These are phyloP conservation scores for Pseudanteris insignis DNA, from an alignment of 2,888 invertebrate species.

Conservation along the genomic window DNA sequence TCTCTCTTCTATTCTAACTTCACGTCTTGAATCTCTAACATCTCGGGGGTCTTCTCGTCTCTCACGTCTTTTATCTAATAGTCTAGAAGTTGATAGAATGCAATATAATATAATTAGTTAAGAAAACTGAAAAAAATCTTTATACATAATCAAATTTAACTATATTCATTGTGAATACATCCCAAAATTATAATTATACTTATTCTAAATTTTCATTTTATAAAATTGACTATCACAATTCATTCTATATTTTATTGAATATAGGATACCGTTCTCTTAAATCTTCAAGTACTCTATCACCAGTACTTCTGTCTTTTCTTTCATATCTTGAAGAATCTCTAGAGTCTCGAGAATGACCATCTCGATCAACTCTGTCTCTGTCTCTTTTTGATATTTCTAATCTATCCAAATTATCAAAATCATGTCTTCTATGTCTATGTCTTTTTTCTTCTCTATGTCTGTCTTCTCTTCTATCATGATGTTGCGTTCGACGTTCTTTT, in stretches of 20 bases:
- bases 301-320: slow-evolving; percentile 67
- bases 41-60: slow-evolving; percentile 61
- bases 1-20: slow-evolving; percentile 57
- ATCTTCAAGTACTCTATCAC: slow-evolving; percentile 77
- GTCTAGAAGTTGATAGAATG: slow-evolving; percentile 47
- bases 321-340: slow-evolving; percentile 67
- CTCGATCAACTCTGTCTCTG: slow-evolving; percentile 55
- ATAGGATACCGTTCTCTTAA: slow-evolving; percentile 75
- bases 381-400: slow-evolving; percentile 58
- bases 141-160: no score
- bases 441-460: slow-evolving; percentile 59
- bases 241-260: no score
- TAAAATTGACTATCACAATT: no score
- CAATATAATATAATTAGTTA: no score
- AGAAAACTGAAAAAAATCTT: no score
- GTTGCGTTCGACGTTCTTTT: slow-evolving; percentile 47
- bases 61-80: slow-evolving; percentile 62
- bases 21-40: slow-evolving; percentile 57
- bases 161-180: no score
- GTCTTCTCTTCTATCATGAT: slow-evolving; percentile 49
- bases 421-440: slow-evolving; percentile 64
- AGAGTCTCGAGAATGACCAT: slow-evolving; percentile 55
- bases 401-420: slow-evolving; percentile 56
- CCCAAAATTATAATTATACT: no score
- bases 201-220: no score